Conservation (phyloP, 2,797 vertebrate genomes). For the Petrocephalus schoutedeni region DNA sequence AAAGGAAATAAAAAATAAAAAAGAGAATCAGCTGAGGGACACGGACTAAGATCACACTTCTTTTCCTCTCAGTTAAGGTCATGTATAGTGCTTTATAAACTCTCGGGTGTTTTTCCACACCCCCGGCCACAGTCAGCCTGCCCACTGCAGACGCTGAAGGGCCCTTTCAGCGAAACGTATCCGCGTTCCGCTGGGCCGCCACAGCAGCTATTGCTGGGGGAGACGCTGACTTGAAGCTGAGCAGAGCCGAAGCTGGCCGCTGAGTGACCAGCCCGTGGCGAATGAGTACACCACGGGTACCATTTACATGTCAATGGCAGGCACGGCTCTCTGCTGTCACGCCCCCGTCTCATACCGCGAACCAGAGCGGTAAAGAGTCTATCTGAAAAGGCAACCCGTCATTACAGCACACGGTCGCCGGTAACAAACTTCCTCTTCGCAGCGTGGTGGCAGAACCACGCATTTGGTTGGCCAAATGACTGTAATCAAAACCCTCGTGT, state of each 20-base stretch:
- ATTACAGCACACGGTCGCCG: constrained; percentile 9
- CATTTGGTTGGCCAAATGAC: constrained; percentile 21
- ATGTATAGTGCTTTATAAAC: neutral
- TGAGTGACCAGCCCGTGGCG: neutral
- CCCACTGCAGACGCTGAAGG: neutral
- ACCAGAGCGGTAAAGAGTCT: neutral
- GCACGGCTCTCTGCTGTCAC: neutral
- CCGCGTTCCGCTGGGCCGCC: neutral
- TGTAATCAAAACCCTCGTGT: constrained; percentile 21
- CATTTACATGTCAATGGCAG: neutral
- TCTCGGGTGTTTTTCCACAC: neutral
- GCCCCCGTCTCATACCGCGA: neutral
- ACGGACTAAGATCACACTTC: neutral
- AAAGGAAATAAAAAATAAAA: neutral
- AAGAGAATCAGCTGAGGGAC: neutral
- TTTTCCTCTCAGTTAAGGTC: neutral
- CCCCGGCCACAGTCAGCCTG: neutral
- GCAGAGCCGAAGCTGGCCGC: neutral
- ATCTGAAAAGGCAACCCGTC: constrained; percentile 6
- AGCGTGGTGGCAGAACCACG: neutral
- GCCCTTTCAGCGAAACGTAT: neutral
- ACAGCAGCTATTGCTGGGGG: neutral
- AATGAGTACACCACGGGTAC: neutral
- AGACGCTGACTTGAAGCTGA: neutral
- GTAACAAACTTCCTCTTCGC: constrained; percentile 19